These are phyloP conservation scores for Nemopilema nomurai DNA, from an alignment of 30 jellyfish, hydroid and myxozoan species.

Conservation along the genomic window DNA sequence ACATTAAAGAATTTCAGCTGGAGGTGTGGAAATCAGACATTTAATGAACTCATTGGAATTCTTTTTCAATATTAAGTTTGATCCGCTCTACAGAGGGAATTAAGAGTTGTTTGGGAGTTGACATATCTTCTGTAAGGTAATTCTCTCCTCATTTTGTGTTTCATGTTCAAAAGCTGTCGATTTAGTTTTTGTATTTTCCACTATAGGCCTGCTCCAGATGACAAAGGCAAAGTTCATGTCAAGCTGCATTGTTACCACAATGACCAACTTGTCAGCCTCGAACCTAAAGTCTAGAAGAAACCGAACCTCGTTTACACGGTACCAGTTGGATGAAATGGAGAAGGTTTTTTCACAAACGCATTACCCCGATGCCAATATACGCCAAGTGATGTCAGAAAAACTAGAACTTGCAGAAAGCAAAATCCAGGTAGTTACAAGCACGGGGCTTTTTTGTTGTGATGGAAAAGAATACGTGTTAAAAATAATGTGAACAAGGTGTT, in stretches of 20 bases:
- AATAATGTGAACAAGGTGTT: too few relatives aligned
- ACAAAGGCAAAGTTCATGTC: slow-evolving; percentile 64
- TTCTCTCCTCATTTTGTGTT: background rate
- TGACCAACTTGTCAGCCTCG: slow-evolving; percentile 57
- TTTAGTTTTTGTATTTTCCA: background rate
- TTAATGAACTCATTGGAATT: background rate
- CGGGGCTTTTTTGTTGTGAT: background rate
- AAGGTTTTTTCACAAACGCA: slow-evolving; percentile 61
- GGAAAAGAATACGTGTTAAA: background rate
- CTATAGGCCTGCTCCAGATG: slow-evolving; percentile 57
- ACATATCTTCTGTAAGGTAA: background rate
- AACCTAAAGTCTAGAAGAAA: slow-evolving; percentile 51
- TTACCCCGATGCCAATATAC: slow-evolving; percentile 61
- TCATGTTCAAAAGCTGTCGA: background rate
- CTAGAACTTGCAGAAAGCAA: slow-evolving; percentile 71
- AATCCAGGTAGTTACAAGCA: slow-evolving; percentile 43
- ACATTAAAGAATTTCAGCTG: background rate
- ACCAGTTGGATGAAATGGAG: slow-evolving; percentile 70
- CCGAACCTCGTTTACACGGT: slow-evolving; percentile 75
- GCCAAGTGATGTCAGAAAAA: slow-evolving; percentile 72
- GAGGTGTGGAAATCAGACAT: background rate
- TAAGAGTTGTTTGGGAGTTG: background rate
- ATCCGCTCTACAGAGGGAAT: background rate
- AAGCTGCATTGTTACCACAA: slow-evolving; percentile 64
- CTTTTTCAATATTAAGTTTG: background rate